Percentiles rank a stretch among this genome's conserved stretches.
Conservation (phyloP, 2,797 vertebrate species). For the Champsocephalus esox region DNA sequence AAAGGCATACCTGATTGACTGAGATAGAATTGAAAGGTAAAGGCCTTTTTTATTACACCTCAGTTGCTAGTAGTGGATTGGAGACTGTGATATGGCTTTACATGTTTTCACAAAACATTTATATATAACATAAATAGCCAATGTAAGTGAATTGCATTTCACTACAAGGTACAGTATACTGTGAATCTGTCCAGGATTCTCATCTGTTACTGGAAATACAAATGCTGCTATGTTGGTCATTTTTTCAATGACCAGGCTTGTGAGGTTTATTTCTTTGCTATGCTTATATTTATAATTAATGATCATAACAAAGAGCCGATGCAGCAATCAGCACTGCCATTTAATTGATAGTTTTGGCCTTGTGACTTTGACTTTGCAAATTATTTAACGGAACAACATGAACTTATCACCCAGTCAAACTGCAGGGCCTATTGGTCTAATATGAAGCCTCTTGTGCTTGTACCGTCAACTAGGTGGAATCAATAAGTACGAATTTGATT, state of each 20-base stretch:
- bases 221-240: background rate
- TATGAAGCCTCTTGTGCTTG: background rate
- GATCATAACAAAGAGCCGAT: background rate
- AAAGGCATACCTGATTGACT: constrained; percentile 60
- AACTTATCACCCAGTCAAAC: background rate
- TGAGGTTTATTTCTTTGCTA: background rate
- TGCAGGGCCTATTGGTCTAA: background rate
- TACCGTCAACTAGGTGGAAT: too few species aligned
- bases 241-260: background rate
- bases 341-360: background rate
- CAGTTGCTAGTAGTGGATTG: background rate
- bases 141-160: background rate
- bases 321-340: background rate
- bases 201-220: background rate
- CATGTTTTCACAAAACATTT: too few species aligned
- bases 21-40: constrained; percentile 40
- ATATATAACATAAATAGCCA: too few species aligned
- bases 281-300: background rate
- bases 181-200: background rate
- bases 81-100: background rate
- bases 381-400: background rate
- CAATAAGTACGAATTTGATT: too few species aligned
- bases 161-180: background rate
- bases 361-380: background rate
- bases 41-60: constrained; percentile 53